These are phyloP conservation scores for Ammodytes dubius DNA, from an alignment of 2,113 vertebrate species.

Conservation along the genomic window DNA sequence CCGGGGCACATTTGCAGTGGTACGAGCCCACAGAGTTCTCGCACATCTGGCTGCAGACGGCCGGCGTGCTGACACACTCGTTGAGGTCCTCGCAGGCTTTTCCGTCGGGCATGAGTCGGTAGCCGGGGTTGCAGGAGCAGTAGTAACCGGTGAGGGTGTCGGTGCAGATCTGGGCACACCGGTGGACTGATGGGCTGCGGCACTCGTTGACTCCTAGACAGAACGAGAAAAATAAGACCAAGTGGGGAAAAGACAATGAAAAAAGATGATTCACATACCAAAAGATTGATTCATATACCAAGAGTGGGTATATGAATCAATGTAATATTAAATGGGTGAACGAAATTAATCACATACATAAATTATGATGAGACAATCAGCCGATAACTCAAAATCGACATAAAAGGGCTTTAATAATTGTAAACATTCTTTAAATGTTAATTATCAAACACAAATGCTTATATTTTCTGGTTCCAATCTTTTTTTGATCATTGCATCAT, in stretches of 20 bases:
- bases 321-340: neutral
- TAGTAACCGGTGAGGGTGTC: conserved; percentile 80
- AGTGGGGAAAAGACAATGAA: neutral
- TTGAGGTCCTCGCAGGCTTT: conserved; percentile 82
- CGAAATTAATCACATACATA: neutral
- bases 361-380: neutral
- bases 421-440: neutral
- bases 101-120: conserved; percentile 80
- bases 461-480: neutral
- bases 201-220: conserved; percentile 82
- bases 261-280: neutral
- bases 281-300: neutral
- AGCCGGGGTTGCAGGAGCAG: conserved; percentile 80
- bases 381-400: neutral
- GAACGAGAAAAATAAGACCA: neutral
- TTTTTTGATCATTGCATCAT: neutral
- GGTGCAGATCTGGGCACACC: conserved; percentile 82
- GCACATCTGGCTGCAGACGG: conserved; percentile 83
- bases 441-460: neutral
- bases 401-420: too few relatives aligned
- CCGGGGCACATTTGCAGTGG: conserved; percentile 80
- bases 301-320: neutral
- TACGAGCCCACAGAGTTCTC: conserved; percentile 77
- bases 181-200: conserved; percentile 65
- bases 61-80: conserved; percentile 75